A percentile compares a stretch with the other conserved stretches of the same genome.
phyloP scores from a whole-genome alignment of 2,888 invertebrate genomes.

The Ennomos fuscantarius region DNA sequence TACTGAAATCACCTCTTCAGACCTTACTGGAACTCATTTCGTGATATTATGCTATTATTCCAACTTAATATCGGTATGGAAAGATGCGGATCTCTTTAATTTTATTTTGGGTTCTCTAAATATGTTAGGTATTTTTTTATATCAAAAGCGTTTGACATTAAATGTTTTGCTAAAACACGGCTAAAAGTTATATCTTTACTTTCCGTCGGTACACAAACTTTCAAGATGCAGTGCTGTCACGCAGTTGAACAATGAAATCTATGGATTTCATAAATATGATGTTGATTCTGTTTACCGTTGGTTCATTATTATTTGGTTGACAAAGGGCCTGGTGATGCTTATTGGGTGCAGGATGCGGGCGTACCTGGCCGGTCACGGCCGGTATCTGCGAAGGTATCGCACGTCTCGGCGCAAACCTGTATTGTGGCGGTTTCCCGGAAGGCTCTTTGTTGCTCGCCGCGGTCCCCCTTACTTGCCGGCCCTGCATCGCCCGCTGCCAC shows the following conservation, averaged over 20 bases:
- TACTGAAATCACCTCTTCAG: constrained; percentile 16
- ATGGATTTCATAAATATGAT: neutral
- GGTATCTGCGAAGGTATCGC: constrained; percentile 84
- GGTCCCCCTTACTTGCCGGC: constrained; percentile 47
- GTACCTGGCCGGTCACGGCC: constrained; percentile 68
- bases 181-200: too few species aligned
- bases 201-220: too few species aligned
- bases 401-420: constrained; percentile 83
- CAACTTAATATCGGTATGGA: constrained; percentile 9
- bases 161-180: too few species aligned
- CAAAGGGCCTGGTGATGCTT: constrained; percentile 61
- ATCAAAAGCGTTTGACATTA: neutral
- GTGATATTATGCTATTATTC: constrained; percentile 10
- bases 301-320: constrained; percentile 63
- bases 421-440: constrained; percentile 83
- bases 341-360: constrained; percentile 48
- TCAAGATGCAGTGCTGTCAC: too few species aligned
- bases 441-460: constrained; percentile 80
- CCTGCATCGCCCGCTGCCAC: constrained; percentile 49
- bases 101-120: neutral
- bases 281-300: constrained; percentile 54
- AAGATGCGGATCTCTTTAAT: constrained; percentile 13
- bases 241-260: neutral
- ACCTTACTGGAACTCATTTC: constrained; percentile 22
- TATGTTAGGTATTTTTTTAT: constrained; percentile 8